Conservation (phyloP, 2,797 vertebrate species). For the Poecilia wingei region DNA sequence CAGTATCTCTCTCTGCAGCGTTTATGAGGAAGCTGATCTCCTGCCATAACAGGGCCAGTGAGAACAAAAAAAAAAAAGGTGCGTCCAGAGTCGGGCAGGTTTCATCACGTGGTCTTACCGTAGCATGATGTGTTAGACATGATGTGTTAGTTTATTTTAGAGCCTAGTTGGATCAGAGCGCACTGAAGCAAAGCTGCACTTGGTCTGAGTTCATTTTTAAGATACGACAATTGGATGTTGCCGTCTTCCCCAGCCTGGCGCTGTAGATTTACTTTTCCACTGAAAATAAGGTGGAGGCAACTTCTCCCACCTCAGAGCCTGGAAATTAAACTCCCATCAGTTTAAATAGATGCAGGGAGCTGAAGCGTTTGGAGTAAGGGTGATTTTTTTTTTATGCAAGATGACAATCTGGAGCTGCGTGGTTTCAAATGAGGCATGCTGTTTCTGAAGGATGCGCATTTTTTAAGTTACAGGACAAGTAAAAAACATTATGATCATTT, state of each 20-base stretch:
- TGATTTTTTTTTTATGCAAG: conserved; percentile 20
- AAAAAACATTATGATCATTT: neutral
- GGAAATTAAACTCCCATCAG: neutral
- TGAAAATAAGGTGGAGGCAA: neutral
- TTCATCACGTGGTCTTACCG: conserved; percentile 38
- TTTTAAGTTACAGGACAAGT: neutral
- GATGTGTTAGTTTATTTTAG: conserved; percentile 22
- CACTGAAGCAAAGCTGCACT: conserved; percentile 46
- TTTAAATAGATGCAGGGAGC: neutral
- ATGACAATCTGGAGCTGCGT: conserved; percentile 45
- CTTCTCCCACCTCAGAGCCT: neutral
- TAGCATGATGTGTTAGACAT: conserved; percentile 31
- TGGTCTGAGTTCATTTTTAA: neutral
- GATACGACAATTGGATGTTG: neutral
- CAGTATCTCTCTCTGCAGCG: conserved; percentile 52
- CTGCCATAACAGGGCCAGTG: neutral
- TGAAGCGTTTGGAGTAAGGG: neutral
- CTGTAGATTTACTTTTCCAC: neutral
- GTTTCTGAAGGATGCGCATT: neutral
- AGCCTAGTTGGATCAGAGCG: conserved; percentile 23
- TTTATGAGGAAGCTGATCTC: neutral
- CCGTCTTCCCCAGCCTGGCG: neutral
- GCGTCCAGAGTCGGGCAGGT: conserved; percentile 49
- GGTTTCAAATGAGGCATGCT: neutral
- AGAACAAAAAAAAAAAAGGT: neutral